Conservation (phyloP, 2,888 invertebrate genomes). For the Vannuccia rotundouncinata region DNA sequence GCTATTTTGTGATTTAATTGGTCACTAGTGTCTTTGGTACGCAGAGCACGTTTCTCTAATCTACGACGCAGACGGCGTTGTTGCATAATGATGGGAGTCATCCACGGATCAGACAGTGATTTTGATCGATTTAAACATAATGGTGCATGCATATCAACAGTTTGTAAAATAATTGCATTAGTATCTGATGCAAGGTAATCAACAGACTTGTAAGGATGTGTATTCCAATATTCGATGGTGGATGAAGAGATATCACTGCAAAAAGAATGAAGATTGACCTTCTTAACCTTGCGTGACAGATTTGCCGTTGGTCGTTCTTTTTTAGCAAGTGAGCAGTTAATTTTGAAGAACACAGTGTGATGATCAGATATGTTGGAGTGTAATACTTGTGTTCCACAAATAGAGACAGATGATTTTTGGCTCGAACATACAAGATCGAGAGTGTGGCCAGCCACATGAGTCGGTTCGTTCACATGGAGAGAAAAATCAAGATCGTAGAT, state of each 20-base stretch:
- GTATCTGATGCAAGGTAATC: background rate
- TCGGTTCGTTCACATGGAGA: background rate
- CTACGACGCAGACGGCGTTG: background rate
- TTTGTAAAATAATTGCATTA: background rate
- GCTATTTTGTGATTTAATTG: conserved; percentile 11
- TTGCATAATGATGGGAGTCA: conserved; percentile 6
- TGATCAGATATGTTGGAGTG: conserved; percentile 6
- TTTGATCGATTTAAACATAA: background rate
- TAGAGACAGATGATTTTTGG: background rate
- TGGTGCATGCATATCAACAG: conserved; percentile 6
- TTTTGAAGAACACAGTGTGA: conserved; percentile 6
- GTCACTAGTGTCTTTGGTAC: conserved; percentile 8
- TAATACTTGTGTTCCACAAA: conserved; percentile 11
- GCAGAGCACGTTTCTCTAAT: background rate
- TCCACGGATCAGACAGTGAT: conserved; percentile 11
- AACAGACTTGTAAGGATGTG: background rate
- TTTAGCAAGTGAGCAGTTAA: background rate
- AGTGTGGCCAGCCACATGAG: conserved; percentile 3
- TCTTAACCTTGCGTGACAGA: background rate
- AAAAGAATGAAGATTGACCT: background rate
- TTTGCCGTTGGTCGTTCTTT: background rate
- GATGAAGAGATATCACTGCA: background rate
- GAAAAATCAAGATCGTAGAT: background rate
- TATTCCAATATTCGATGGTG: background rate
- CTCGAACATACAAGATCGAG: conserved; percentile 4